Evolutionary conservation across 2,888 invertebrate species (phyloP).

Genomic region (Andrena dorsata): DNA sequence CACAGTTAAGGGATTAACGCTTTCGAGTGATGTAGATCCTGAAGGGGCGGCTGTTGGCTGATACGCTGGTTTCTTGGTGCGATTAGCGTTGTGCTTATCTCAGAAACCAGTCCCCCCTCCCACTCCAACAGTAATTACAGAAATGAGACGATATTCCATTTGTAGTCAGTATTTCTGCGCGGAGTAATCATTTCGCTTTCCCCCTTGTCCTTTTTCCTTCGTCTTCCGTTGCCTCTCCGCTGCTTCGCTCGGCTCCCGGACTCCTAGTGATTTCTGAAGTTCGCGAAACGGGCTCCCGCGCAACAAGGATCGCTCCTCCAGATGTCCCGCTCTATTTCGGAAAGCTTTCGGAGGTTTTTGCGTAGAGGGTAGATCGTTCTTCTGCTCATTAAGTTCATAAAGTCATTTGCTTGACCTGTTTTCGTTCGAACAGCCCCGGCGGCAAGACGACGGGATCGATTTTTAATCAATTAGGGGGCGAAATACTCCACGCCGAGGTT

Average conservation of each 20-base stretch:
- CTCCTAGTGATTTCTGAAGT: constrained; percentile 5
- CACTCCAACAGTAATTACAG: constrained; percentile 50
- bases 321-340: constrained; percentile 16
- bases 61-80: constrained; percentile 42
- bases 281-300: background rate
- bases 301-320: background rate
- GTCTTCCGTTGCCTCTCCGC: no score
- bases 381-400: constrained; percentile 51
- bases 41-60: constrained; percentile 29
- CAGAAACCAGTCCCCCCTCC: constrained; percentile 43
- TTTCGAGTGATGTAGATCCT: constrained; percentile 22
- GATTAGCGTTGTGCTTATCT: constrained; percentile 48
- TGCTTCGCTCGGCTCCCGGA: background rate
- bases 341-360: constrained; percentile 26
- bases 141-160: constrained; percentile 54
- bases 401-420: constrained; percentile 48
- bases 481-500: constrained; percentile 20
- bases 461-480: constrained; percentile 35
- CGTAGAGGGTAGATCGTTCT: constrained; percentile 22
- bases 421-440: background rate
- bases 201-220: constrained; percentile 9
- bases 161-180: constrained; percentile 41
- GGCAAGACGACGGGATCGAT: constrained; percentile 27
- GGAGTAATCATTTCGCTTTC: constrained; percentile 39
- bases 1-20: constrained; percentile 36